phyloP scores from a whole-genome alignment of 1,140 invertebrate genomes.

The Apis cerana region DNA sequence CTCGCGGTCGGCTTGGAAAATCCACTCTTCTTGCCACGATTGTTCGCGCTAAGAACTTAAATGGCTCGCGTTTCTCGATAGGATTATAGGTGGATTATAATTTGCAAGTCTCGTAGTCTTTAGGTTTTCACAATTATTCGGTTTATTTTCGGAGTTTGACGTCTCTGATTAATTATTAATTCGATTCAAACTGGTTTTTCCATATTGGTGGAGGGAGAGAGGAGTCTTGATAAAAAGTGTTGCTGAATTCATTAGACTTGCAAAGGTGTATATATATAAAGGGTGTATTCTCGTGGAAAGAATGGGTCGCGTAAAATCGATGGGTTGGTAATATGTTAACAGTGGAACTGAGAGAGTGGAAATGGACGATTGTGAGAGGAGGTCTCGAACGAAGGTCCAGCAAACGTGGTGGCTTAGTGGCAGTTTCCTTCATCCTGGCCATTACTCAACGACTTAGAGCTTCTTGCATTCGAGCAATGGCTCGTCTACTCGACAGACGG shows the following conservation, averaged over 20 bases:
- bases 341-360: conserved; percentile 35
- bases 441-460: conserved; percentile 58
- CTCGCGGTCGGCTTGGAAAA: neutral
- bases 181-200: too few relatives aligned
- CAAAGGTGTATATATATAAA: too few relatives aligned
- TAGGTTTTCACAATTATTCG: too few relatives aligned
- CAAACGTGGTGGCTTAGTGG: conserved; percentile 57
- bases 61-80: neutral
- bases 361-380: conserved; percentile 45
- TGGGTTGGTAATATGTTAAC: conserved; percentile 33
- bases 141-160: too few relatives aligned
- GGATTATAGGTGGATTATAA: too few relatives aligned
- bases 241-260: too few relatives aligned
- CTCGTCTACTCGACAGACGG: conserved; percentile 29
- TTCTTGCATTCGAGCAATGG: conserved; percentile 33
- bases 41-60: neutral
- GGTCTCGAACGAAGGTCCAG: conserved; percentile 54
- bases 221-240: too few relatives aligned
- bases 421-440: conserved; percentile 46
- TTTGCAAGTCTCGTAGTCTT: too few relatives aligned
- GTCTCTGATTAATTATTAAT: too few relatives aligned
- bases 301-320: neutral
- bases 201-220: too few relatives aligned
- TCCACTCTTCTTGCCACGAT: neutral
- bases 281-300: neutral